Evolutionary conservation across 1,140 invertebrate genomes (phyloP).

Genomic region (Zaprionus capensis): DNA sequence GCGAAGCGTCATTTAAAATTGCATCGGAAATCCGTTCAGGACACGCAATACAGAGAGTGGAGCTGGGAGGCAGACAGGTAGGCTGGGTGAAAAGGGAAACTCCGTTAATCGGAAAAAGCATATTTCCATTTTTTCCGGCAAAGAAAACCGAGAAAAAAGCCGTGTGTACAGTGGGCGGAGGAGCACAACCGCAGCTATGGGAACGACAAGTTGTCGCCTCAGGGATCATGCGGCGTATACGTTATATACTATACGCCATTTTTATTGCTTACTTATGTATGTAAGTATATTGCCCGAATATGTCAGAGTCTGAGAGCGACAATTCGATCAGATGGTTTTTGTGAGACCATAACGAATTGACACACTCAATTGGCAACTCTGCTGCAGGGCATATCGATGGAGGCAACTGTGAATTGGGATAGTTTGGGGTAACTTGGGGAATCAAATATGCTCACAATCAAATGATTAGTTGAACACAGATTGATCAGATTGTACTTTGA

Average conservation of each 20-base stretch:
- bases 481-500: too few species aligned
- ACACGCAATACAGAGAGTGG: background rate
- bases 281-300: background rate
- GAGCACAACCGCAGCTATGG: conserved; percentile 12
- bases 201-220: conserved; percentile 37
- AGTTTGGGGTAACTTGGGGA: background rate
- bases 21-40: conserved; percentile 28
- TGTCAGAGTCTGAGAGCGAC: conserved; percentile 1
- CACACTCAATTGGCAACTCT: background rate
- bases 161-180: background rate
- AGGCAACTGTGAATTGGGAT: background rate
- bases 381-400: background rate
- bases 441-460: background rate
- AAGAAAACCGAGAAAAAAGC: background rate
- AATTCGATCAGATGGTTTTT: conserved; percentile 6
- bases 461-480: background rate
- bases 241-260: conserved; percentile 6
- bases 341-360: background rate
- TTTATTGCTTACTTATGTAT: conserved; percentile 17
- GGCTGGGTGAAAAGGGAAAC: conserved; percentile 2
- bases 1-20: conserved; percentile 7
- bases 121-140: conserved; percentile 38
- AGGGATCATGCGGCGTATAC: conserved; percentile 29
- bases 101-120: conserved; percentile 30
- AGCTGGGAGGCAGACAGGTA: background rate